Percentiles rank a stretch among this genome's conserved stretches.
phyloP scores from a whole-genome alignment of 1,140 invertebrate genomes.

The Pogonus chalceus region DNA sequence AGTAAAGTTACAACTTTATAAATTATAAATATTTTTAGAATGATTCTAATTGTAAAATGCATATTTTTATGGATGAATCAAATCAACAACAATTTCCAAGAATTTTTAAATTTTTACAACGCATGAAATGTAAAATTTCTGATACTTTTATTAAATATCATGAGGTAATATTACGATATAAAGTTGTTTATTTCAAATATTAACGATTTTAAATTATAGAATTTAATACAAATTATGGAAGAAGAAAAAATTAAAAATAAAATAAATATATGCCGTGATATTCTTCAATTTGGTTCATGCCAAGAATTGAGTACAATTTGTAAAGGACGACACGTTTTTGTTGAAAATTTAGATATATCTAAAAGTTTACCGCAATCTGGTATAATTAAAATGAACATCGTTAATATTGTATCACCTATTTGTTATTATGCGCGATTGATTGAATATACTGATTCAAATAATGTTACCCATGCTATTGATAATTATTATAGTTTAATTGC shows the following conservation, averaged over 20 bases:
- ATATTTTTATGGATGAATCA: constrained; percentile 25
- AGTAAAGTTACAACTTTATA: background rate
- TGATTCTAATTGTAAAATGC: constrained; percentile 16
- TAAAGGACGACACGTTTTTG: constrained; percentile 19
- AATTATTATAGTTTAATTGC: background rate
- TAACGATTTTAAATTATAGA: constrained; percentile 14
- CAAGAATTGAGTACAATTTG: constrained; percentile 12
- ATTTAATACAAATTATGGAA: constrained; percentile 16
- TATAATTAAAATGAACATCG: constrained; percentile 25
- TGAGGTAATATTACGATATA: background rate
- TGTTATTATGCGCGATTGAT: constrained; percentile 9
- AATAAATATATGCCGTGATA: constrained; percentile 19
- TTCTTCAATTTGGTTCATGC: constrained; percentile 26
- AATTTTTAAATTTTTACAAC: constrained; percentile 12
- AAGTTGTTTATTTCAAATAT: background rate
- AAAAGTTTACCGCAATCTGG: constrained; percentile 22
- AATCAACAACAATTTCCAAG: constrained; percentile 19
- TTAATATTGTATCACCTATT: background rate
- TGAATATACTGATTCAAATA: background rate
- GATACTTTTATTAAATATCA: constrained; percentile 9
- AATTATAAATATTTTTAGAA: constrained; percentile 14
- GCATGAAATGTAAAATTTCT: constrained; percentile 6
- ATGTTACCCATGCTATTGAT: background rate
- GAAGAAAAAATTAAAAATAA: constrained; percentile 16
- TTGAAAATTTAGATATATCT: constrained; percentile 17